Evolutionary conservation across 2,888 invertebrate genomes (phyloP).

Genomic region (Archaeoteleia sp.): DNA sequence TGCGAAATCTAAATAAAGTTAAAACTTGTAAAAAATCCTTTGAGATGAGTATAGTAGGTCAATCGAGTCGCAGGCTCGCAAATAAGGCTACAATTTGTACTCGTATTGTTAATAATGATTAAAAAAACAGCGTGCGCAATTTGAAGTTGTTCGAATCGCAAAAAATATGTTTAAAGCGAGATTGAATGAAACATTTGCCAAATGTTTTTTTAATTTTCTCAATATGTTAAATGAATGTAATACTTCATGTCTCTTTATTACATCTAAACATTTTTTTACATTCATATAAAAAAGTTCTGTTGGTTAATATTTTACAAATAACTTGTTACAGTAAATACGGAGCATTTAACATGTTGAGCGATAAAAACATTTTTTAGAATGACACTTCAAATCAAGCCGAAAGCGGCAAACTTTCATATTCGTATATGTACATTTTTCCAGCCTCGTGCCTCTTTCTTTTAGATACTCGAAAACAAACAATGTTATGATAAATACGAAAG

Average conservation of each 20-base stretch:
- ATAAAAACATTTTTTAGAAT: slow-evolving; percentile 14
- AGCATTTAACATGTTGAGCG: no score
- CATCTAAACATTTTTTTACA: no score
- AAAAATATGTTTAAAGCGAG: no score
- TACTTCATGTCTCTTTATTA: slow-evolving; percentile 2
- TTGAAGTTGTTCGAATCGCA: slow-evolving; percentile 4
- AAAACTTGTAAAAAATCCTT: slow-evolving; percentile 53
- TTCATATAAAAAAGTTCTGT: no score
- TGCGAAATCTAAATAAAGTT: slow-evolving; percentile 60
- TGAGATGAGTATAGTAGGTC: slow-evolving; percentile 27
- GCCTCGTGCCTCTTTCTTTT: slow-evolving; percentile 32
- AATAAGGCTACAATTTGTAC: slow-evolving; percentile 67
- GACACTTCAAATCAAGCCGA: slow-evolving; percentile 46
- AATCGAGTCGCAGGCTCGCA: slow-evolving; percentile 62
- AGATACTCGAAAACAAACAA: slow-evolving; percentile 30
- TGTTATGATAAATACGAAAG: slow-evolving; percentile 19
- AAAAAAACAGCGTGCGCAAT: slow-evolving; percentile 18
- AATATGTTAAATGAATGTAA: no score
- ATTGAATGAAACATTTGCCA: no score
- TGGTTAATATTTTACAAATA: no score
- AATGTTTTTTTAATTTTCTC: no score
- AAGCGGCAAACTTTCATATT: slow-evolving; percentile 49
- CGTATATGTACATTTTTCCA: no score
- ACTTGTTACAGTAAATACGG: no score
- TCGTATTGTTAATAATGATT: slow-evolving; percentile 57